Evolutionary conservation across 1,140 invertebrate genomes (phyloP).

Genomic region (Lethocerus indicus): DNA sequence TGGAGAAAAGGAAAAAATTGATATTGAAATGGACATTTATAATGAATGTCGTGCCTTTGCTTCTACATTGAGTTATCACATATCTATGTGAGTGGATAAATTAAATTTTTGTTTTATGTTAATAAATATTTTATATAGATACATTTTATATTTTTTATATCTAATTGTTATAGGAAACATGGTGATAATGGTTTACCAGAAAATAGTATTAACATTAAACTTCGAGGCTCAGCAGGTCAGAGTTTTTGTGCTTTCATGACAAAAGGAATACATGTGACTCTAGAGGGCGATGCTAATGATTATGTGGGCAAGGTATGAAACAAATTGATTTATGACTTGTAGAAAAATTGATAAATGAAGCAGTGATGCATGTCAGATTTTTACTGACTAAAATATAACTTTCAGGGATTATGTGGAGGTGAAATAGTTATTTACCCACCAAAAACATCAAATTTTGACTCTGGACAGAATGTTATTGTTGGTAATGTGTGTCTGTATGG

Average conservation of each 20-base stretch:
- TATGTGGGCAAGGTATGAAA: constrained; percentile 85
- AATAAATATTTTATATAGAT: neutral
- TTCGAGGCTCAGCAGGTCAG: constrained; percentile 93
- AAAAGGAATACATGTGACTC: constrained; percentile 70
- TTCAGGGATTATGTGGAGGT: constrained; percentile 82
- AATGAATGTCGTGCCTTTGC: constrained; percentile 89
- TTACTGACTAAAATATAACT: constrained; percentile 7
- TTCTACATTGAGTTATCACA: constrained; percentile 85
- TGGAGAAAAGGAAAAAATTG: constrained; percentile 43
- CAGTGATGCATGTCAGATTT: neutral
- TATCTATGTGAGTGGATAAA: constrained; percentile 55
- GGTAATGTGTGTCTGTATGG: constrained; percentile 98
- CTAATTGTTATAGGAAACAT: constrained; percentile 47
- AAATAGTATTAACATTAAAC: constrained; percentile 66
- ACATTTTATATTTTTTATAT: neutral
- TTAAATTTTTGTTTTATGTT: neutral
- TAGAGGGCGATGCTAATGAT: constrained; percentile 97
- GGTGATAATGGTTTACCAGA: constrained; percentile 76
- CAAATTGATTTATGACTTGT: no score
- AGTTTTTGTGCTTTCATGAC: constrained; percentile 97
- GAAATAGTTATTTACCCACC: constrained; percentile 89
- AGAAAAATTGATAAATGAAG: neutral
- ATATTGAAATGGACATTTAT: constrained; percentile 64
- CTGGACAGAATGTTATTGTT: constrained; percentile 90
- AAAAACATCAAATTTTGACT: constrained; percentile 56